A percentile compares a stretch with the other conserved stretches of the same genome.
Conservation (phyloP, 1,140 invertebrate species). For the Nixonia krombeini region DNA sequence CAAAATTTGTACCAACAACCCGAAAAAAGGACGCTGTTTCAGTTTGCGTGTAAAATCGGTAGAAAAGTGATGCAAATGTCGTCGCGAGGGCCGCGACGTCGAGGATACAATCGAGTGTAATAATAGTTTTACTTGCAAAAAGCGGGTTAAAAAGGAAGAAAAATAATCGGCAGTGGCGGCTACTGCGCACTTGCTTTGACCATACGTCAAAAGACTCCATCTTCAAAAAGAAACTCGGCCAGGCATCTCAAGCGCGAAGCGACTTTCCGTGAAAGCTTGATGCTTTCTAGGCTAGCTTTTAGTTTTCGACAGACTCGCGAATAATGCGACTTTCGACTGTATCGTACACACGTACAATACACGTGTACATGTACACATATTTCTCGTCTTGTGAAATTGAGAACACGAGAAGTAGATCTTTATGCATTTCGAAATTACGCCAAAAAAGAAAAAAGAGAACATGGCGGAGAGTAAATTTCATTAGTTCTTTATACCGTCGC, state of each 20-base stretch:
- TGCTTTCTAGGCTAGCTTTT: constrained; percentile 44
- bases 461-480: too few relatives aligned
- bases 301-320: constrained; percentile 33
- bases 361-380: too few relatives aligned
- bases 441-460: too few relatives aligned
- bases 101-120: constrained; percentile 18
- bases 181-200: constrained; percentile 17
- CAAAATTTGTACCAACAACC: too few relatives aligned
- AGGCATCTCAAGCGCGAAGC: constrained; percentile 41
- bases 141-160: constrained; percentile 12
- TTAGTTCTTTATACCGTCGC: too few relatives aligned
- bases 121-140: constrained; percentile 7
- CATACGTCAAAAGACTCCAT: constrained; percentile 21
- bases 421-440: constrained; percentile 6
- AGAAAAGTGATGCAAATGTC: background rate
- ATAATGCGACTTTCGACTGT: constrained; percentile 20
- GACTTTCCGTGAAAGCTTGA: constrained; percentile 22
- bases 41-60: too few relatives aligned
- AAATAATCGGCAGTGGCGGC: constrained; percentile 11
- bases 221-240: constrained; percentile 56
- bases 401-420: constrained; percentile 1
- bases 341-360: background rate
- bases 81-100: too few relatives aligned
- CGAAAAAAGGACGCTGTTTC: too few relatives aligned
- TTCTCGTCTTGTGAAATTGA: background rate